phyloP scores from a whole-genome alignment of 2,888 invertebrate genomes.

The Lacanobia oleracea region DNA sequence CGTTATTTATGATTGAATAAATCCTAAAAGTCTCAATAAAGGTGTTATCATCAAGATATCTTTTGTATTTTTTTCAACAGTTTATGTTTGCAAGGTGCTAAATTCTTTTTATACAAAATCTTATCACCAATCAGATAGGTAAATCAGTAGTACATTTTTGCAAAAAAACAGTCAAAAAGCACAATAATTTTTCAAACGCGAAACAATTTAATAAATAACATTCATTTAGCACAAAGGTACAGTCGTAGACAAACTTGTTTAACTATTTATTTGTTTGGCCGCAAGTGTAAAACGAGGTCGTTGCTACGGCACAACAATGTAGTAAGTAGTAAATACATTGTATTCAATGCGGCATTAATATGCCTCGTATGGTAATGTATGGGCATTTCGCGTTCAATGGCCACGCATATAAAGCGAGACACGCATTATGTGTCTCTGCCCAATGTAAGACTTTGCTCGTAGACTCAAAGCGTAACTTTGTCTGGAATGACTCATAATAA shows the following conservation, averaged over 20 bases:
- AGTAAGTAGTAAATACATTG: constrained; percentile 46
- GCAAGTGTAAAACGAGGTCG: constrained; percentile 26
- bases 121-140: constrained; percentile 12
- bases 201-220: constrained; percentile 11
- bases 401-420: constrained; percentile 47
- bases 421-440: constrained; percentile 35
- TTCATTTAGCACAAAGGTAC: constrained; percentile 6
- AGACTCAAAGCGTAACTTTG: neutral
- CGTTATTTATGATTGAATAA: neutral
- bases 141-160: neutral
- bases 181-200: neutral
- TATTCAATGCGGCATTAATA: constrained; percentile 50
- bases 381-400: constrained; percentile 60
- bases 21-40: neutral
- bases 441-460: constrained; percentile 16
- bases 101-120: neutral
- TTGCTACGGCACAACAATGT: constrained; percentile 31
- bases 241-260: constrained; percentile 19
- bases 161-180: neutral
- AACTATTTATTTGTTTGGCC: constrained; percentile 26
- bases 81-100: neutral
- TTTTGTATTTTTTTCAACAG: neutral
- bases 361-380: constrained; percentile 58
- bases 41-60: neutral
- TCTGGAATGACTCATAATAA: constrained; percentile 9